Base-by-base conservation (phyloP, 1,140 invertebrate species). In the Nixonia krombeini region DNA sequence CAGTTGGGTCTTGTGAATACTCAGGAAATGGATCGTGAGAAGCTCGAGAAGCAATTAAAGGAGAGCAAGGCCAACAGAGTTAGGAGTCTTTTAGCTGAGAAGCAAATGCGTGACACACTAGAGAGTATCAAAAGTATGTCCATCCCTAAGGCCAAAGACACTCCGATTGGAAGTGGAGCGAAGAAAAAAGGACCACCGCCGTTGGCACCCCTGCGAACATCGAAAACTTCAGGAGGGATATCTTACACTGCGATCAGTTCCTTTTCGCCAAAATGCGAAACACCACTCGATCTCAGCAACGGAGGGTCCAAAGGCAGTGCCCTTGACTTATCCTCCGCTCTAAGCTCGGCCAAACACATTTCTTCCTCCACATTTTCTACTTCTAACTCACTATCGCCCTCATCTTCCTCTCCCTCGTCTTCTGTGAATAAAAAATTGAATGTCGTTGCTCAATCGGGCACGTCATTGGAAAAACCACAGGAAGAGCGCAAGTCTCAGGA, bases 121-220 rank as follows among this genome's bases (percentile, higher is more conserved):
- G 79, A 84, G 21, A 81, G 77, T 33, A 83, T 82, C 0, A 70
- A 70, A 21, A 62, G 61, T 9, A 82, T 82, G 74, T 79, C 75
- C 1, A 74, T 70, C 16, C 73, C 68, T 3, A 81, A 80, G 23
- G 70, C 70, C 1, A 75, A 77, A 13, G 68, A 66, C 4, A 29
- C 49, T 0, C n/a, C 55, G 1, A 31, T 38, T n/a, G 31, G 21
- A 4, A 45, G 4, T 18, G 50, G 13, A 29, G 9, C 6, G 4
- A 82, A 77, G 42, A 75, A 79, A 49, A 84, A 84, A 55, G 82
- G 80, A 2, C 81, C 80, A 12, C 82, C 82, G 0, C 82, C 82
- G 0, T 42, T 84, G 26, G 79, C 82, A 12, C 81, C 82, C 1
- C 17, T 84, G n/a, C 69, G 75, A 4, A 59, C 65, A 8, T 55